Evolutionary conservation across 2,797 vertebrate species (phyloP), one percentile per base, ranked within the genome.

Genomic region (Sebastes vulpes): DNA sequence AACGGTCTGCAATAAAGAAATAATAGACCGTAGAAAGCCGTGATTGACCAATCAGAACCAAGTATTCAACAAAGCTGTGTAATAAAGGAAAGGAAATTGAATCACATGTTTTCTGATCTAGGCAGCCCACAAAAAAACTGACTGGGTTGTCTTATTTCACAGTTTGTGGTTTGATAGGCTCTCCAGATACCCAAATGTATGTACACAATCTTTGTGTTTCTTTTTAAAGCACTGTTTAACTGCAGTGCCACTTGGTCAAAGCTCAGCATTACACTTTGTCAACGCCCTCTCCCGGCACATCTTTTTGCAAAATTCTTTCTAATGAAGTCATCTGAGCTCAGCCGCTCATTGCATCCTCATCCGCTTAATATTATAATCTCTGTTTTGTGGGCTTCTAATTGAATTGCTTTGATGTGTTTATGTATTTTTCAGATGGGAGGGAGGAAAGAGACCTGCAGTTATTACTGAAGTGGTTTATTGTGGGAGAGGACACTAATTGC

Each of bases 401-500:
- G 84, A 92, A 94, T 93, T 74, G 63, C 92, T 93, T 94, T 95
- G 93, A 94, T 93, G 88, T 92, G 87, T 92, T 92, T 92, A 92
- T 92, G 82, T 89, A 84, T 91, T 89, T 92, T 86, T 82, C 77
- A 68, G 35, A 68, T 20, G 66, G 78, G 66, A 76, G 75, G 87
- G 85, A 85, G 84, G 69, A 48, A 72, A 65, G 85, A 91, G 86
- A 89, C 84, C 85, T 84, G 78, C 81, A 72, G 83, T 93, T 94
- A 90, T 85, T 85, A 83, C 66, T 56, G 42, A 56, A 77, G 58
- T 38, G 66, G 85, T 91, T 90, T 86, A 89, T 83, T 85, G 88
- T 87, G 86, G 85, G 90, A 93, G 86, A 88, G 81, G 78, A 87
- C 73, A 72, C 77, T 95, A 92, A 94, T 94, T 94, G 89, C 79